Conservation (phyloP, 2,888 invertebrate genomes). For the Drosophila greeni region DNA sequence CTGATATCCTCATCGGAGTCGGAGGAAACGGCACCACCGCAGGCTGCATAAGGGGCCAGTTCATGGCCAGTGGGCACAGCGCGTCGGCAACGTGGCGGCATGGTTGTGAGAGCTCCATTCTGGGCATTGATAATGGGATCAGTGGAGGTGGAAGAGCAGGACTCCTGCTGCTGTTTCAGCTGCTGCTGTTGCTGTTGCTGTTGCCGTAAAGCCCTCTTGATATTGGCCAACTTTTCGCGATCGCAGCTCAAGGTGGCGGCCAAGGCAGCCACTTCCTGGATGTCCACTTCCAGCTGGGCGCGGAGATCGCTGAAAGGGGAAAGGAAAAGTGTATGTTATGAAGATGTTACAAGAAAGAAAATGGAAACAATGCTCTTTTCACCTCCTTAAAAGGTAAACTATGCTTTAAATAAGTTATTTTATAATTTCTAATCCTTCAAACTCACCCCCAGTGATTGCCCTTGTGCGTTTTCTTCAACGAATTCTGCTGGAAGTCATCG, state of each 20-base stretch:
- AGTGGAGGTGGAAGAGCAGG: not conserved
- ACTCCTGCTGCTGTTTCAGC: conserved; percentile 66
- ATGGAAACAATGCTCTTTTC: not conserved
- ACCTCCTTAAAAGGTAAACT: too few relatives aligned
- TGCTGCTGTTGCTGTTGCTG: conserved; percentile 47
- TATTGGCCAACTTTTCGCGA: conserved; percentile 73
- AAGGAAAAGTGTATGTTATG: too few relatives aligned
- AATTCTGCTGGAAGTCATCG: conserved; percentile 85
- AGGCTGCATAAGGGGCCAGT: conserved; percentile 64
- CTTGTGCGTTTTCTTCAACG: conserved; percentile 89
- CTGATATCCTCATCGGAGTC: conserved; percentile 73
- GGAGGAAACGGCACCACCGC: conserved; percentile 73
- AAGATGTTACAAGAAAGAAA: not conserved
- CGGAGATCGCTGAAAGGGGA: conserved; percentile 90
- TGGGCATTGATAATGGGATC: conserved; percentile 39
- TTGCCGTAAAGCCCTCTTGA: conserved; percentile 79
- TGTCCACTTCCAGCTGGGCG: conserved; percentile 88
- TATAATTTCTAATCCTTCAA: too few relatives aligned
- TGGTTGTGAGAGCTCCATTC: conserved; percentile 64
- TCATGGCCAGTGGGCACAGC: conserved; percentile 51
- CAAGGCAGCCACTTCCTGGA: conserved; percentile 77
- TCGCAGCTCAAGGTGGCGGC: conserved; percentile 76
- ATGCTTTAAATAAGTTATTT: not conserved
- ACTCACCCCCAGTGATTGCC: conserved; percentile 93
- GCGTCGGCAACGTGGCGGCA: conserved; percentile 61